Conservation (phyloP, 2,113 vertebrate genomes). For the Platycercus adscitus region DNA sequence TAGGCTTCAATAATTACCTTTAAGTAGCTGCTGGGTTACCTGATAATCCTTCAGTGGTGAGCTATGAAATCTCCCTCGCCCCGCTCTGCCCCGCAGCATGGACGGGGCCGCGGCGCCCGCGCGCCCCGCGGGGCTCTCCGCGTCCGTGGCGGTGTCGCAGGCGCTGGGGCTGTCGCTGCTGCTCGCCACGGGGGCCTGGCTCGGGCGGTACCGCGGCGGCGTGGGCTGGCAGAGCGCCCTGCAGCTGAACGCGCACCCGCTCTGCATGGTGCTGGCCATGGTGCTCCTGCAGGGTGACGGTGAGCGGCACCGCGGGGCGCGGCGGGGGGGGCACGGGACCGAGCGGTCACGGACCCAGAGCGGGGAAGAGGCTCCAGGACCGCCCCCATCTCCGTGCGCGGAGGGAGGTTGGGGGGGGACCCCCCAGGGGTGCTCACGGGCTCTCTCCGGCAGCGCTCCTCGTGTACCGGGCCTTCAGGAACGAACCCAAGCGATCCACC, state of each 20-base stretch:
- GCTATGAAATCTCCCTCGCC: no score
- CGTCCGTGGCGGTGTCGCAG: conserved; percentile 84
- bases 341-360: not conserved
- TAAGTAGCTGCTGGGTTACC: no score
- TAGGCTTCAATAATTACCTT: no score
- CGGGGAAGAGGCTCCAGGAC: fast-evolving
- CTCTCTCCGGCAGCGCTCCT: conserved; percentile 80
- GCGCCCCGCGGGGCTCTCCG: conserved; percentile 66
- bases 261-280: conserved; percentile 94
- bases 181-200: conserved; percentile 86
- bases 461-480: conserved; percentile 89
- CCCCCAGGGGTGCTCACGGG: fast-evolving
- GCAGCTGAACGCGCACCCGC: conserved; percentile 91
- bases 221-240: conserved; percentile 85
- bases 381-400: fast-evolving
- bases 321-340: not conserved
- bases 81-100: conserved; percentile 70
- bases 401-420: not conserved
- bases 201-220: conserved; percentile 87
- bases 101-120: conserved; percentile 13
- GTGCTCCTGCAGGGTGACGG: conserved; percentile 93
- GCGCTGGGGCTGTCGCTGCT: conserved; percentile 84
- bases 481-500: conserved; percentile 83
- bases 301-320: conserved; percentile 56
- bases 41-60: no score